Evolutionary conservation across 2,113 vertebrate genomes (phyloP), one percentile per base, ranked within the genome.

Genomic region (Megalops atlanticus): DNA sequence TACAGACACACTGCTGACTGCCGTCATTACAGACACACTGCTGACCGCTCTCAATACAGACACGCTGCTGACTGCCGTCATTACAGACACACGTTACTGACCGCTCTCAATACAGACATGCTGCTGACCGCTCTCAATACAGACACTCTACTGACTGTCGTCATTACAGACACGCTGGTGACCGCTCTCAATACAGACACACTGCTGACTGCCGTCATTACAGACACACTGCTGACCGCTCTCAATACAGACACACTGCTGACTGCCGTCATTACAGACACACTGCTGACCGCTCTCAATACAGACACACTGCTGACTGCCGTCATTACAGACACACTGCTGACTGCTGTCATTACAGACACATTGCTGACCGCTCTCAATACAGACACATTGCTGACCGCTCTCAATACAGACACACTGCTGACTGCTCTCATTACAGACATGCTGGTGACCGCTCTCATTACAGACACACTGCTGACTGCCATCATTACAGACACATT

Each of bases 131-230:
- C n/a, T n/a, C n/a, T n/a, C n/a, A n/a, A n/a, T n/a, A n/a, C n/a
- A n/a, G n/a, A 43, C 71, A 47, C 68, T 75, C 77, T 43, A 52
- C 47, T 84, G 21, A 76, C n/a, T n/a, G n/a, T n/a, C n/a, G n/a
- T n/a, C n/a, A n/a, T n/a, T n/a, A n/a, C n/a, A n/a, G n/a, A n/a
- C n/a, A n/a, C n/a, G n/a, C n/a, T n/a, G 31, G 35, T 64, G 27
- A 4, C 40, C 2, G 47, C 76, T 18, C 31, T 45, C 78, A 49
- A 24, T 1, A 49, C 40, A 78, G 36, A 43, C 71, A 47, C 68
- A 77, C 77, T 43, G 45, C 47, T 84, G 21, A 76, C n/a, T n/a
- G n/a, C n/a, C n/a, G n/a, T n/a, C n/a, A n/a, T n/a, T n/a, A n/a
- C n/a, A n/a, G n/a, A n/a, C n/a, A n/a, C n/a, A n/a, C n/a, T n/a